Evolutionary conservation across 2,113 vertebrate species (phyloP).

Genomic region (Rhinichthys klamathensis): DNA sequence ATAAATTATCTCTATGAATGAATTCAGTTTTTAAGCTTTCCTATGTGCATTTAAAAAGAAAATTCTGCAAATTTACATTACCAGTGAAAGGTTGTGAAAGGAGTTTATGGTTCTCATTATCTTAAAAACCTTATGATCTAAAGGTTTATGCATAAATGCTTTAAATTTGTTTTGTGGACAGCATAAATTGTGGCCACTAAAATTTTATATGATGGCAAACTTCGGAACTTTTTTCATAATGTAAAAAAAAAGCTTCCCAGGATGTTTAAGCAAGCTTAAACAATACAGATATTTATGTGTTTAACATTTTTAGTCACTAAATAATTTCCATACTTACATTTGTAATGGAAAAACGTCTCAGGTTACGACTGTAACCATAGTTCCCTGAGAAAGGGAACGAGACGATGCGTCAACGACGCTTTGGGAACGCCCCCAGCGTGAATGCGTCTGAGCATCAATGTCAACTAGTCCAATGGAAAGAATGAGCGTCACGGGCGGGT

Average conservation of each 20-base stretch:
- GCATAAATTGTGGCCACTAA: neutral
- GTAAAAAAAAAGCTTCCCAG: neutral
- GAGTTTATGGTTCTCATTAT: neutral
- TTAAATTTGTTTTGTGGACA: neutral
- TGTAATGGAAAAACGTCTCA: too few species aligned
- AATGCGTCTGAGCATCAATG: too few species aligned
- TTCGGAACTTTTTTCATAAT: neutral
- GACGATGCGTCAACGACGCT: too few species aligned
- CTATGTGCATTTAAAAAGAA: neutral
- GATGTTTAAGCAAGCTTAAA: neutral
- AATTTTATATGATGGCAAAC: neutral
- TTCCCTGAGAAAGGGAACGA: too few species aligned
- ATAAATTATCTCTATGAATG: neutral
- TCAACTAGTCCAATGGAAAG: too few species aligned
- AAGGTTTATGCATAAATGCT: neutral
- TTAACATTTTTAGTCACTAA: neutral
- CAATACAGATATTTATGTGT: neutral
- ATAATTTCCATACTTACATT: neutral
- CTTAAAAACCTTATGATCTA: neutral
- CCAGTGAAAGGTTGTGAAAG: neutral
- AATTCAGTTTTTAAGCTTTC: neutral
- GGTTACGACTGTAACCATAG: too few species aligned
- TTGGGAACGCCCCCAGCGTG: too few species aligned
- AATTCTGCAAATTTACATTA: neutral
- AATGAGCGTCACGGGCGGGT: too few species aligned